A percentile compares a stretch with the other conserved stretches of the same genome.
Conservation (phyloP, 2,113 vertebrate species). For the Aegithalos caudatus region DNA sequence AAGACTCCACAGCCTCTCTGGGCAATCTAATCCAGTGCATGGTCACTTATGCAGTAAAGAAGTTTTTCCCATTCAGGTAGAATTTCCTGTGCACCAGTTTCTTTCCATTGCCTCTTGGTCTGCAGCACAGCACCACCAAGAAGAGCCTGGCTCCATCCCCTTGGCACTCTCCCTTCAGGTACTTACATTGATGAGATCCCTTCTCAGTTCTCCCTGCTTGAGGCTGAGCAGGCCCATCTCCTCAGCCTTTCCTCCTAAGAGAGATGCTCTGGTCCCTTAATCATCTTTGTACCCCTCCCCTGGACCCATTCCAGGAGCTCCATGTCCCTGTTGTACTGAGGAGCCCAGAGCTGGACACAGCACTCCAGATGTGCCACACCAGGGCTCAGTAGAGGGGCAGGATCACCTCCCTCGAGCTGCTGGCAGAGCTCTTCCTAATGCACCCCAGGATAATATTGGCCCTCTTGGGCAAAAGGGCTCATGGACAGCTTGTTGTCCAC, state of each 20-base stretch:
- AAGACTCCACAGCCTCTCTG: background rate
- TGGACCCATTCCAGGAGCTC: no score
- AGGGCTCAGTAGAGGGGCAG: no score
- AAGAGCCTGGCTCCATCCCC: background rate
- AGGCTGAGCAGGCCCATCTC: background rate
- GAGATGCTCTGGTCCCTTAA: background rate
- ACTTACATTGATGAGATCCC: background rate
- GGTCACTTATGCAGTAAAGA: background rate
- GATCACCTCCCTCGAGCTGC: no score
- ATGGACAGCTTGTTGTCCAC: no score
- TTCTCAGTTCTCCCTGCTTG: background rate
- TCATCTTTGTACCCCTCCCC: background rate
- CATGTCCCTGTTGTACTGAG: no score
- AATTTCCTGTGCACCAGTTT: background rate
- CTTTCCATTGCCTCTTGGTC: background rate
- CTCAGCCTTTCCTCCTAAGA: background rate
- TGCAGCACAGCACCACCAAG: rapidly evolving
- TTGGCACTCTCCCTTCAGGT: background rate
- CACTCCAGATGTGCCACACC: no score
- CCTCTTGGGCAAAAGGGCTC: no score
- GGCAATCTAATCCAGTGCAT: rapidly evolving
- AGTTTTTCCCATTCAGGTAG: background rate
- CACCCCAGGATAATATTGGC: no score
- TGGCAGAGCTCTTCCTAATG: no score
- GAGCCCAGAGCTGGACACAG: no score